Conservation (phyloP, 2,888 invertebrate genomes). For the Drosophila kuntzei region DNA sequence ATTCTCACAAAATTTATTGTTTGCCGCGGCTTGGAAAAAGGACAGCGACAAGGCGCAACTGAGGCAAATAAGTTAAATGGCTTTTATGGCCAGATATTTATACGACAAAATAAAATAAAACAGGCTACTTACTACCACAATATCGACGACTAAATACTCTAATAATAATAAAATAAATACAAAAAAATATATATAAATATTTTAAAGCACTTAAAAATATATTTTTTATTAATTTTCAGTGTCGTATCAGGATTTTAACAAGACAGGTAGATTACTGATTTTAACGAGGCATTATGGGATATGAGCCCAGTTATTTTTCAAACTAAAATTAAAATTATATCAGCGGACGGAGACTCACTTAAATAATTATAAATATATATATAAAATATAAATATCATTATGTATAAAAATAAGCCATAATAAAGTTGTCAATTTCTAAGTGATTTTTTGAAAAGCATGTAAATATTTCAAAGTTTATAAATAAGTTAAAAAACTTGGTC, state of each 20-base stretch:
- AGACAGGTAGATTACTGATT: too few species aligned
- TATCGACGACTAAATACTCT: constrained; percentile 20
- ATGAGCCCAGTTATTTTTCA: too few species aligned
- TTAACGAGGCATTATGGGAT: too few species aligned
- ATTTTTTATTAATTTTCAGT: too few species aligned
- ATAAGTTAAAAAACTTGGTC: constrained; percentile 14
- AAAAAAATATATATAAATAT: too few species aligned
- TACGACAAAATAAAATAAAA: constrained; percentile 21
- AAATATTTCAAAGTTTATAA: constrained; percentile 28
- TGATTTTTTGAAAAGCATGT: constrained; percentile 8
- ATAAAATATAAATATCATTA: neutral
- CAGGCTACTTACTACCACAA: neutral
- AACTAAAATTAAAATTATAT: too few species aligned
- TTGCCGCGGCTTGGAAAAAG: constrained; percentile 62
- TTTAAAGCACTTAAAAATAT: too few species aligned
- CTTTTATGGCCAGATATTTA: constrained; percentile 55
- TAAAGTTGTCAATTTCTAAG: neutral
- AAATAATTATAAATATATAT: too few species aligned
- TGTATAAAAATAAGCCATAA: too few species aligned
- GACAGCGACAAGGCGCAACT: constrained; percentile 34
- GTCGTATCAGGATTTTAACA: too few species aligned
- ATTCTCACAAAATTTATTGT: constrained; percentile 75
- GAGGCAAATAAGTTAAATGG: constrained; percentile 58
- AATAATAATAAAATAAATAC: neutral
- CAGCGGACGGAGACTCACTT: too few species aligned